Percentiles rank a stretch among this genome's conserved stretches.
phyloP scores from a whole-genome alignment of 2,113 vertebrate genomes.

The Centropus bengalensis region DNA sequence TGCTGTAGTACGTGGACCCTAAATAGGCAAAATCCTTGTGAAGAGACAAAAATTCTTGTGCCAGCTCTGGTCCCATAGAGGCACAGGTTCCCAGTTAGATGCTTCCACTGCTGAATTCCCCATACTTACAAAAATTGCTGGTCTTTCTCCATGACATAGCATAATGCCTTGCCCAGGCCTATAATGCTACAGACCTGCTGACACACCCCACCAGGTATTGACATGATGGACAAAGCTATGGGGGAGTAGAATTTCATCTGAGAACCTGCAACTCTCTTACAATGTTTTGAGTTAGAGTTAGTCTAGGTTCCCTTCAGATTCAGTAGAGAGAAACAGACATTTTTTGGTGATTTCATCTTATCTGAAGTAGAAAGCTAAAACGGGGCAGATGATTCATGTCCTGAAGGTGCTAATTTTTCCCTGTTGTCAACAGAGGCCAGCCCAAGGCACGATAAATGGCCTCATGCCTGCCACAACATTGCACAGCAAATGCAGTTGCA shows the following conservation, averaged over 20 bases:
- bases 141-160: not conserved
- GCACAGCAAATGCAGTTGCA: not conserved
- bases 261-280: not conserved
- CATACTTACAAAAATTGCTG: not conserved
- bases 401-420: not conserved
- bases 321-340: not conserved
- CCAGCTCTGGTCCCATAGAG: not conserved
- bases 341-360: not conserved
- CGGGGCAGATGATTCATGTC: not conserved
- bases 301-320: not conserved
- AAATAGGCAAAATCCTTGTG: not conserved
- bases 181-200: not conserved
- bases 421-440: not conserved
- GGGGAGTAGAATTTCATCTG: not conserved
- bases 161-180: not conserved
- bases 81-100: not conserved
- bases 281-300: not conserved
- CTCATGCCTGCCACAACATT: not conserved
- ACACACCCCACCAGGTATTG: not conserved
- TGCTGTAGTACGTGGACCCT: not conserved
- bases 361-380: not conserved
- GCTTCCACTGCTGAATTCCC: not conserved
- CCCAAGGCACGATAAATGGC: not conserved
- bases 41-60: not conserved
- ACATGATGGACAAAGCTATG: not conserved